These are phyloP conservation scores for Kradibia gibbosae DNA, from an alignment of 1,140 invertebrate genomes.

Conservation along the genomic window DNA sequence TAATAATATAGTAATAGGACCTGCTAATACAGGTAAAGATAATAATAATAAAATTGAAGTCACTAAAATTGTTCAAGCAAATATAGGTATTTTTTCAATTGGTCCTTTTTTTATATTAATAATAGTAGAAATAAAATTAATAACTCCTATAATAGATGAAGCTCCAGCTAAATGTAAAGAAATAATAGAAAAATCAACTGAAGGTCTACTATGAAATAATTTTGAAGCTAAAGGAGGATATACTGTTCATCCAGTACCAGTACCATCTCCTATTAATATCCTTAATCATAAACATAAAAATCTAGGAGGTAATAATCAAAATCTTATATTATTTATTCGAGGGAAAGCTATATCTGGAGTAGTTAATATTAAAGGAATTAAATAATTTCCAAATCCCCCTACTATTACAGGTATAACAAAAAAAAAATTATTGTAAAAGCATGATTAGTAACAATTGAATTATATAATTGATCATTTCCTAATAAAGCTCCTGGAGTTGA, in stretches of 20 bases:
- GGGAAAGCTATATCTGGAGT: constrained; percentile 84
- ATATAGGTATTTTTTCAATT: constrained; percentile 76
- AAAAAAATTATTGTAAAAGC: constrained; percentile 86
- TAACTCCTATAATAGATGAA: constrained; percentile 79
- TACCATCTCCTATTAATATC: constrained; percentile 76
- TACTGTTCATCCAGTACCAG: constrained; percentile 79
- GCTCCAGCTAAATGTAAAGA: constrained; percentile 78
- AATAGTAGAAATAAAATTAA: constrained; percentile 79
- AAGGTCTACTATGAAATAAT: constrained; percentile 75
- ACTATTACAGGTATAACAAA: constrained; percentile 85
- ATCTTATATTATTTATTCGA: constrained; percentile 85
- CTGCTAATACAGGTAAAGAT: constrained; percentile 81
- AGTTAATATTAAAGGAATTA: constrained; percentile 82
- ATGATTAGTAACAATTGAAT: constrained; percentile 81
- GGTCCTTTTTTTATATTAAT: constrained; percentile 73
- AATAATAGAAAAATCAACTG: constrained; percentile 80
- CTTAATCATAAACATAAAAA: constrained; percentile 76
- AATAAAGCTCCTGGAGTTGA: constrained; percentile 75
- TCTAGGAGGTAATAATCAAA: constrained; percentile 80
- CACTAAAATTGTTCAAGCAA: constrained; percentile 79
- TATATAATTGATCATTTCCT: constrained; percentile 81
- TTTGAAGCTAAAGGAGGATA: constrained; percentile 78
- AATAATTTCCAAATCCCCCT: constrained; percentile 85
- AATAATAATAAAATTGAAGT: constrained; percentile 79
- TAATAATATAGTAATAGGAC: constrained; percentile 81